A percentile compares a stretch with the other conserved stretches of the same genome.
Evolutionary conservation across 2,113 vertebrate species (phyloP).

Genomic region (Passer montanus): DNA sequence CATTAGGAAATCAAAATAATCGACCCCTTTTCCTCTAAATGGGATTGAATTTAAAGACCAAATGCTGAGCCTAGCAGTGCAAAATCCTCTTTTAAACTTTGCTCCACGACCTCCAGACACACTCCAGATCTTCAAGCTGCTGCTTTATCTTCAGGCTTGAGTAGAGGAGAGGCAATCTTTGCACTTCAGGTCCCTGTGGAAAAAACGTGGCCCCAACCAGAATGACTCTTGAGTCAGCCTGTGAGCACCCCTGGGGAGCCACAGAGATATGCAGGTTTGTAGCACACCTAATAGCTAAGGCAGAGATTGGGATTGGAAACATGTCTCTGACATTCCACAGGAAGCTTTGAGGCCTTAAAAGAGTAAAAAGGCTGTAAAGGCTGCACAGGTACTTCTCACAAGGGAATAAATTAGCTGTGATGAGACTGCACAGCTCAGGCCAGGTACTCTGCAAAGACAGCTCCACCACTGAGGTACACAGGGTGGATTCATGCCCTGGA

Average conservation of each 20-base stretch:
- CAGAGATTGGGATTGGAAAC: neutral
- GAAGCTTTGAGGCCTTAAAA: neutral
- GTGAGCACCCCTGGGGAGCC: neutral
- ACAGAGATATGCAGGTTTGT: rapidly evolving
- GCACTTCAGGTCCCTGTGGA: neutral
- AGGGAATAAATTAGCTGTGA: neutral
- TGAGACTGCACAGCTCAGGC: neutral
- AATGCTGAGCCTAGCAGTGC: neutral
- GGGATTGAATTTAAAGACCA: neutral
- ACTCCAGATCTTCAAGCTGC: neutral
- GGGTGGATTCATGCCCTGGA: neutral
- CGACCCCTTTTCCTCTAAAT: neutral
- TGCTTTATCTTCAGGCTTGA: neutral
- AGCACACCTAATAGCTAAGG: neutral
- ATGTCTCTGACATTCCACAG: neutral
- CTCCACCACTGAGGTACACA: rapidly evolving
- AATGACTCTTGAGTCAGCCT: neutral
- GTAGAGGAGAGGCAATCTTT: neutral
- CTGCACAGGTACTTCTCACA: neutral
- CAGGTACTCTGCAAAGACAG: neutral
- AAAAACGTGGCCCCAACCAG: neutral
- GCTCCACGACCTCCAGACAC: neutral
- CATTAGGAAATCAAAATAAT: slow-evolving; percentile 13
- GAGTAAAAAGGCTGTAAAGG: neutral
- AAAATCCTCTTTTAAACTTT: neutral